Evolutionary conservation across 2,888 invertebrate genomes (phyloP).

Genomic region (Eupelmus urozonus): DNA sequence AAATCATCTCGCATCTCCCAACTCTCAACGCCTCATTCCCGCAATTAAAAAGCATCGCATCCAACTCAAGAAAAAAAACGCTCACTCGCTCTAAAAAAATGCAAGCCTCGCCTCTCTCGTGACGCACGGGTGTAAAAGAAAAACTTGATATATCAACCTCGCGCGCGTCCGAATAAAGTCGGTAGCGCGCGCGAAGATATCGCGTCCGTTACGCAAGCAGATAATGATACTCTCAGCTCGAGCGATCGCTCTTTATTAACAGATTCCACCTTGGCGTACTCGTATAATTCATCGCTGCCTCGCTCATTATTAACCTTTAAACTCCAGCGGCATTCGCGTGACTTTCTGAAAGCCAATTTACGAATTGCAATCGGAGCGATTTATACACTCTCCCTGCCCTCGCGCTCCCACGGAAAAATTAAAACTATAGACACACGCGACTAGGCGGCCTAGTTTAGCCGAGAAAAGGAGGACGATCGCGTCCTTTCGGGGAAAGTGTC

Average conservation of each 20-base stretch:
- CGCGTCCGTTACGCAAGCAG: slow-evolving; percentile 41
- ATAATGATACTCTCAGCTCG: slow-evolving; percentile 29
- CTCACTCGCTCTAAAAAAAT: too few relatives aligned
- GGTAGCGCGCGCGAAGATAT: slow-evolving; percentile 16
- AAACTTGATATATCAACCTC: neutral
- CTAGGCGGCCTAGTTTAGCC: too few relatives aligned
- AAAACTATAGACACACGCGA: too few relatives aligned
- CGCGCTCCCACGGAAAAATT: neutral
- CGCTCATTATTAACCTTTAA: slow-evolving; percentile 24
- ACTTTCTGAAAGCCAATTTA: slow-evolving; percentile 17
- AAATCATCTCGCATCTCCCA: too few relatives aligned
- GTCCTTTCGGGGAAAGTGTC: too few relatives aligned
- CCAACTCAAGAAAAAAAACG: too few relatives aligned
- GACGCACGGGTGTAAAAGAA: neutral
- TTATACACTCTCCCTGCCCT: too few relatives aligned
- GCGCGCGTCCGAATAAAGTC: neutral
- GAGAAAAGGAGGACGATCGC: too few relatives aligned
- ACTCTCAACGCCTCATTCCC: too few relatives aligned
- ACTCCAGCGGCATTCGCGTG: slow-evolving; percentile 5
- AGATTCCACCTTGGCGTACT: slow-evolving; percentile 46
- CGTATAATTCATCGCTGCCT: slow-evolving; percentile 18
- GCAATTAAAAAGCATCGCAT: too few relatives aligned
- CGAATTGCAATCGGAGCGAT: slow-evolving; percentile 11
- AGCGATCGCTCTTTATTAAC: slow-evolving; percentile 23
- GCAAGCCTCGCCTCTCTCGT: too few relatives aligned